Evolutionary conservation across 1,140 invertebrate species (phyloP).

Genomic region (Conopomorpha cramerella): DNA sequence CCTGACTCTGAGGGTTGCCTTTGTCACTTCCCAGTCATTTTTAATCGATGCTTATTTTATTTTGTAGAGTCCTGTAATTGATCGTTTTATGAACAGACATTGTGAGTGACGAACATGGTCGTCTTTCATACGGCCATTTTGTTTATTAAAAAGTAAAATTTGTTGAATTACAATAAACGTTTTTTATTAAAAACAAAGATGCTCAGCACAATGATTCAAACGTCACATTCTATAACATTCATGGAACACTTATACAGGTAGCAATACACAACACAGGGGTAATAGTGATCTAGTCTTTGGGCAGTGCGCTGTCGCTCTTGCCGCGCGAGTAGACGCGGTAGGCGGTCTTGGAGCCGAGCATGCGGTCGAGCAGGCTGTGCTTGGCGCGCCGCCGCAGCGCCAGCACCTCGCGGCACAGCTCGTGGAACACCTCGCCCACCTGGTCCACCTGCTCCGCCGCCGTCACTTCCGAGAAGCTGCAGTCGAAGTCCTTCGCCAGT

Average conservation of each 20-base stretch:
- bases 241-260: no score
- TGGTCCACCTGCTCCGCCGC: slow-evolving; percentile 83
- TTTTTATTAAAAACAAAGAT: no score
- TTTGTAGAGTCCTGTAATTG: no score
- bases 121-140: no score
- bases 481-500: slow-evolving; percentile 84
- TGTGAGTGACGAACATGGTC: no score
- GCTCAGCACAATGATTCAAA: no score
- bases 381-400: slow-evolving; percentile 79
- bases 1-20: slow-evolving; percentile 38
- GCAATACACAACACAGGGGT: no score
- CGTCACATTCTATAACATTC: no score
- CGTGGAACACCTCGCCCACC: slow-evolving; percentile 83
- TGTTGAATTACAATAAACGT: no score
- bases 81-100: no score
- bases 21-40: slow-evolving; percentile 43
- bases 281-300: slow-evolving; percentile 73
- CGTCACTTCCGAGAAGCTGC: slow-evolving; percentile 86
- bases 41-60: slow-evolving; percentile 40
- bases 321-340: slow-evolving; percentile 77
- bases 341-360: slow-evolving; percentile 77
- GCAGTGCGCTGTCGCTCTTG: slow-evolving; percentile 83
- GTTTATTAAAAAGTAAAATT: no score
- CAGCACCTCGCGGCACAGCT: slow-evolving; percentile 81
- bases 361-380: slow-evolving; percentile 78